Evolutionary conservation across 2,113 vertebrate species (phyloP).

Genomic region (Budorcas taxicolor): DNA sequence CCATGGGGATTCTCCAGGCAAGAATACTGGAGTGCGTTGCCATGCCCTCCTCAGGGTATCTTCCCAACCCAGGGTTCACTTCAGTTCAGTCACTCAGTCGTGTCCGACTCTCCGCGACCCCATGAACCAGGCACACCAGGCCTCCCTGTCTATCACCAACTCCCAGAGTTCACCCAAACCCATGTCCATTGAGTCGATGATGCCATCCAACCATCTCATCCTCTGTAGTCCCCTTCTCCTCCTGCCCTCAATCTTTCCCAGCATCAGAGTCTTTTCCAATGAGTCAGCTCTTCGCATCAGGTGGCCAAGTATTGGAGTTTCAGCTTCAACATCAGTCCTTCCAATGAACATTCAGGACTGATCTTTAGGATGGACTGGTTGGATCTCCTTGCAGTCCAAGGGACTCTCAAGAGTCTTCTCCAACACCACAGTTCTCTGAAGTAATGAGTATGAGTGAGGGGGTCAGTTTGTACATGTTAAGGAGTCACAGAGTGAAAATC

Average conservation of each 20-base stretch:
- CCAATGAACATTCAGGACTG: neutral
- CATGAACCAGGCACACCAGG: neutral
- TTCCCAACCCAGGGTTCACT: neutral
- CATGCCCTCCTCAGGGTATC: neutral
- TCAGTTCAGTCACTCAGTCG: neutral
- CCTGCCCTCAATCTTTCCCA: neutral
- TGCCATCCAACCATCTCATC: neutral
- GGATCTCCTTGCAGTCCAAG: neutral
- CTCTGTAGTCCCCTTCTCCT: neutral
- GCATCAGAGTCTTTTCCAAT: neutral
- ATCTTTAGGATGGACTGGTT: neutral
- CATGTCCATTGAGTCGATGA: neutral
- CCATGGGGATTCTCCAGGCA: neutral
- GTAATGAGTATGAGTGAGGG: neutral
- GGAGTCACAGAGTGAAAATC: neutral
- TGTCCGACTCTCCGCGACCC: fast-evolving
- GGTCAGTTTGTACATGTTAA: neutral
- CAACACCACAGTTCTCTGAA: neutral
- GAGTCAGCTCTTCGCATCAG: neutral
- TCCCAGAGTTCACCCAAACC: neutral
- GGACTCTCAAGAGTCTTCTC: neutral
- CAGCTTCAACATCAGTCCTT: neutral
- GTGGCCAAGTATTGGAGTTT: neutral
- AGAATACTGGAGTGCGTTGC: neutral
- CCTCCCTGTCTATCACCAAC: neutral